These are phyloP conservation scores for Hypsibius dujardini DNA, from an alignment of 1,140 invertebrate genomes.

Conservation along the genomic window DNA sequence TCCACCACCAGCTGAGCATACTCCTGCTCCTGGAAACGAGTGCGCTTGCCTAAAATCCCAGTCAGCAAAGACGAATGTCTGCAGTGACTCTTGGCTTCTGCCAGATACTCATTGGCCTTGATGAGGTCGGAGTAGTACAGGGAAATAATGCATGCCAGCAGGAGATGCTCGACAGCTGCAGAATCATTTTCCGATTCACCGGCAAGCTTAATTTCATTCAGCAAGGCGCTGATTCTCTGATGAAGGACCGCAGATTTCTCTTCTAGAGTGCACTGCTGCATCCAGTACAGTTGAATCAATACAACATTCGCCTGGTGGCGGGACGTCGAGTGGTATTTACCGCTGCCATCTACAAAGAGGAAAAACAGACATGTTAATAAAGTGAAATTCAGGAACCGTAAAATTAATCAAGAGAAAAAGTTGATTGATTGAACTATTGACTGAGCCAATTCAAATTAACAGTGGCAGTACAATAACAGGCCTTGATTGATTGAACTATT, in stretches of 20 bases:
- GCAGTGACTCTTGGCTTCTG: background rate
- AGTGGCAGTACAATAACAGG: background rate
- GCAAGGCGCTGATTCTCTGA: background rate
- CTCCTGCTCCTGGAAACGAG: constrained; percentile 61
- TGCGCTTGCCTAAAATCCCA: constrained; percentile 67
- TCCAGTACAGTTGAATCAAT: constrained; percentile 1
- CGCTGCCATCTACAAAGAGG: no score
- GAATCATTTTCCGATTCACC: background rate
- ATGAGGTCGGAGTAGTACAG: background rate
- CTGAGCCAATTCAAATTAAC: no score
- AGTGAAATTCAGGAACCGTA: no score
- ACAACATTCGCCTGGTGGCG: no score
- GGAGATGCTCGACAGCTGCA: background rate
- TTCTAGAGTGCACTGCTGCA: background rate
- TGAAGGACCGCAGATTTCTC: background rate
- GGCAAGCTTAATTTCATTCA: no score
- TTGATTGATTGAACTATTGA: no score
- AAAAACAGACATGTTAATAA: no score
- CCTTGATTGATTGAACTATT: no score
- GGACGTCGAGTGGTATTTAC: no score
- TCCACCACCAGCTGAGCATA: constrained; percentile 59
- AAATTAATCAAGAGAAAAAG: no score
- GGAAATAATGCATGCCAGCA: background rate
- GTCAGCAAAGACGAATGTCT: constrained; percentile 20
- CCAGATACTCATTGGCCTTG: background rate